phyloP scores from a whole-genome alignment of 1,140 invertebrate genomes.

The Trachymyrmex cornetzi region DNA sequence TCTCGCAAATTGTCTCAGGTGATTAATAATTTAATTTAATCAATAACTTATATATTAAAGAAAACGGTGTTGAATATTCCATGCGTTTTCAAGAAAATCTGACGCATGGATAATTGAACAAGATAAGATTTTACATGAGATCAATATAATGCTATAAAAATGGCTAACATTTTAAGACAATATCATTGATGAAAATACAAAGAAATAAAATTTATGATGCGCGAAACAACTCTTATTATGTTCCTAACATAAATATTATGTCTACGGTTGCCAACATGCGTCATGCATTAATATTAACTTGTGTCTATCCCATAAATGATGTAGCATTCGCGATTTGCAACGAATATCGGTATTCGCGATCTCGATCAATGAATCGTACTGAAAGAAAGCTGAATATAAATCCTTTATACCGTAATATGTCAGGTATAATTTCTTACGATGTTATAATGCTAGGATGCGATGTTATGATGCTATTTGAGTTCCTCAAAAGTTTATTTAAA shows the following conservation, averaged over 20 bases:
- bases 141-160: background rate
- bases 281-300: background rate
- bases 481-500: background rate
- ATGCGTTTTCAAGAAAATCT: background rate
- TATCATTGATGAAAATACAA: background rate
- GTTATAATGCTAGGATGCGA: background rate
- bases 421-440: background rate
- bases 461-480: background rate
- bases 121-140: background rate
- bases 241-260: background rate
- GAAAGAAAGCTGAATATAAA: slow-evolving; percentile 13
- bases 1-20: background rate
- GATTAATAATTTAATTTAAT: background rate
- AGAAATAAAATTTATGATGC: background rate
- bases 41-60: background rate
- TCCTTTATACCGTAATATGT: background rate
- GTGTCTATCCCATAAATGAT: background rate
- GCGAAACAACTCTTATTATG: background rate
- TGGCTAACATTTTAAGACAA: background rate
- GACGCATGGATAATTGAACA: background rate
- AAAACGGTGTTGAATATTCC: background rate
- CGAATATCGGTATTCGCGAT: slow-evolving; percentile 7
- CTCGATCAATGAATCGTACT: slow-evolving; percentile 11
- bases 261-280: background rate
- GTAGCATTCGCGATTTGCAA: slow-evolving; percentile 2